Evolutionary conservation across 2,797 vertebrate genomes (phyloP).

Genomic region (Melopsittacus undulatus): DNA sequence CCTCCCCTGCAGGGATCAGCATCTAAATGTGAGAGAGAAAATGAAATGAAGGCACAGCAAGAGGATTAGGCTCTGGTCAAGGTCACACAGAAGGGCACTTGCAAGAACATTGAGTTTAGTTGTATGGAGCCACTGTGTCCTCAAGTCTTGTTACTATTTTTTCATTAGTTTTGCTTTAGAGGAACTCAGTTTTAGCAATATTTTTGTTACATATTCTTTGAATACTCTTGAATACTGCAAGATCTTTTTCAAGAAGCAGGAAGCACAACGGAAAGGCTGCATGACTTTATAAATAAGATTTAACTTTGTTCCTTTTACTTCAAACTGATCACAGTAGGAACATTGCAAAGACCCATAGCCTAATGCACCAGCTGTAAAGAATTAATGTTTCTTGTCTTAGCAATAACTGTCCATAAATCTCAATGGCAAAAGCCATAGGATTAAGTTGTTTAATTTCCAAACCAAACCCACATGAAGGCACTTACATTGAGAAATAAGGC

Average conservation of each 20-base stretch:
- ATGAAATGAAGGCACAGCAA: not conserved
- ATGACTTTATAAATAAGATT: not conserved
- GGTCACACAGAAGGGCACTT: not conserved
- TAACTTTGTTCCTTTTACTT: not conserved
- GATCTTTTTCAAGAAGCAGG: not conserved
- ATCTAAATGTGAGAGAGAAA: not conserved
- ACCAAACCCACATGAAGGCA: not conserved
- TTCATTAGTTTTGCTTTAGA: not conserved
- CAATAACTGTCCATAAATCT: not conserved
- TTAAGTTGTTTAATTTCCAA: not conserved
- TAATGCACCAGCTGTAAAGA: not conserved
- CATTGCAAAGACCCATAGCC: not conserved
- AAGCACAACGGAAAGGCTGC: not conserved
- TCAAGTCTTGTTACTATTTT: not conserved
- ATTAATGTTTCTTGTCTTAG: not conserved
- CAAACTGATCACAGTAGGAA: not conserved
- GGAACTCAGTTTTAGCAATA: not conserved
- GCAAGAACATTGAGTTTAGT: not conserved
- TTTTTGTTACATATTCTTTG: not conserved
- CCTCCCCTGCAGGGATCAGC: not conserved
- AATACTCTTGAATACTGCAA: not conserved
- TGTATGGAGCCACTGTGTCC: not conserved
- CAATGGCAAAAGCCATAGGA: not conserved
- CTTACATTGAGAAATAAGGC: not conserved
- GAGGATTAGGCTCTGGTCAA: not conserved